Evolutionary conservation across 1,140 invertebrate genomes (phyloP), one percentile per base, ranked within the genome.

Genomic region (Papilio glaucus): DNA sequence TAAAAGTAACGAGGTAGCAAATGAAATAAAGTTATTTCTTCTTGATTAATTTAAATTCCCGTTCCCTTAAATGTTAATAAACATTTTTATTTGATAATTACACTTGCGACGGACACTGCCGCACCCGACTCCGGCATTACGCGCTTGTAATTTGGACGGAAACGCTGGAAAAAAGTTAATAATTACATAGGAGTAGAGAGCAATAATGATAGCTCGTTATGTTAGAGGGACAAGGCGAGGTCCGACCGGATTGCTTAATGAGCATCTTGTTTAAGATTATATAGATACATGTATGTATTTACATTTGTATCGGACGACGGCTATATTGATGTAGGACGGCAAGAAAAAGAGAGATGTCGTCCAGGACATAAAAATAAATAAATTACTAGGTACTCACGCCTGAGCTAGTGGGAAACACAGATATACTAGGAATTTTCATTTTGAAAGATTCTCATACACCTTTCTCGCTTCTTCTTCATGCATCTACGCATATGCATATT

Each of bases 141-240:
- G 79, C 45, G 53, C 41, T 33, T 74, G 60, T 85, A 79, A 81
- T 86, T 86, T 82, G 75, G 83, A 79, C 86, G 87, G 85, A 90
- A 87, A 86, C 73, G 80, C 74, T 68, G 77, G 80, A 79, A 88
- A 89, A 88, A 85, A 85, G 72, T 78, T 77, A 79, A 85, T 88
- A 89, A 90, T 88, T 88, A 88, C 79, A 83, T 81, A 83, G 77
- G 72, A 83, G 79, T 83, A 76, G 74, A 71, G 76, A 77, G 76
- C 45, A 81, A 85, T 88, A 88, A 88, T 87, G 79, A 76, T 74
- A 76, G 80, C 78, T 84, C 76, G 85, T 88, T 86, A 84, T 77
- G 75, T 65, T 60, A 38, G 62, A 63, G n/a, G n/a, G 65, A 68
- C 49, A 62, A 60, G 53, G 68, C 68, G 61, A 57, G 49, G 68